Evolutionary conservation across 2,888 invertebrate species (phyloP), one percentile per base, ranked within the genome.

Genomic region (Disparrhopalites patrizii): DNA sequence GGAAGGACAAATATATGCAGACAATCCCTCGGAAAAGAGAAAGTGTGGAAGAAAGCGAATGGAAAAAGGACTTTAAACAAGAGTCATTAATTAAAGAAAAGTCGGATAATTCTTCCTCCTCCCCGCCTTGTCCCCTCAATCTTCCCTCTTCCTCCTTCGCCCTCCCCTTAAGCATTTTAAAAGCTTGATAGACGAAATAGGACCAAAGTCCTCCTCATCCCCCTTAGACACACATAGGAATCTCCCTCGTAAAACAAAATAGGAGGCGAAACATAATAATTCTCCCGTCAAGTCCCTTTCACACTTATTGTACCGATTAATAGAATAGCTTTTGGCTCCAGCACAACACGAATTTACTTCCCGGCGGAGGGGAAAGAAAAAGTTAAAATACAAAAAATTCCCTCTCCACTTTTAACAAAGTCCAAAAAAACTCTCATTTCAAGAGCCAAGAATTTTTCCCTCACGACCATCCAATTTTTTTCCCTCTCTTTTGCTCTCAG

Each of bases 321-420:
- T 28, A 31, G 7, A 31, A 55, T 55, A 55, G 54, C 18, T 55
- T 55, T 55, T 55, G 54, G 54, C 54, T 55, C 15, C n/a, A 7
- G n/a, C n/a, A 52, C 52, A 52, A 52, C 4, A 30, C 4, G 7
- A 10, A 3, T 51, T 51, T 51, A 3, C 25, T 51, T 23, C 8
- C 20, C 23, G 25, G 23, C 8, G 7, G 28, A 52, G 15, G 18
- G 13, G 18, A 52, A 15, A 52, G 18, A 52, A 15, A 52, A 30
- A 28, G 27, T 10, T 25, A 52, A 5, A 28, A 28, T 28, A 15
- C 7, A 28, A 52, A 15, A 52, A 15, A 25, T 52, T 4, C 28
- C 20, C 4, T 43, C 4, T 3, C 18, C 18, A 20, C 43, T 43
- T 43, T 43, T 3, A n/a, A 4, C 20, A 18, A 38, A 18, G 47